phyloP scores from a whole-genome alignment of 2,888 invertebrate genomes.

The Harpalus rufipes region DNA sequence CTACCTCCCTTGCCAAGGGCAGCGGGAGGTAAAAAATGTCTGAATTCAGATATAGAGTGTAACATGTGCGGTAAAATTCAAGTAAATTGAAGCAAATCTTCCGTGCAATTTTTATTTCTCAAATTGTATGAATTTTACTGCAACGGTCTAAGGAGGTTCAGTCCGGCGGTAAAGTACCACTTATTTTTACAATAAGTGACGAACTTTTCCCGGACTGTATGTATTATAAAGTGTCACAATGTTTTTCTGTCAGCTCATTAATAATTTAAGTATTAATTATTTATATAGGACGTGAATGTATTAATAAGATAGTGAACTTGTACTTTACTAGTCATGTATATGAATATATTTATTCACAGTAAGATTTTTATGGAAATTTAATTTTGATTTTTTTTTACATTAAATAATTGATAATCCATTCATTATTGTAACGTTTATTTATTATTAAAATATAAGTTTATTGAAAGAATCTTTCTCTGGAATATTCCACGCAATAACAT shows the following conservation, averaged over 20 bases:
- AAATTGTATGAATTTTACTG: not conserved
- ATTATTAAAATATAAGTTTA: too few species aligned
- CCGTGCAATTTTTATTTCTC: not conserved
- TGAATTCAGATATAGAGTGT: too few species aligned
- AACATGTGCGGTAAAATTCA: too few species aligned
- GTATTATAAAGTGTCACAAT: not conserved
- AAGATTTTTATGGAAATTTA: conserved; percentile 26
- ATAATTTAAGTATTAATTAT: conserved; percentile 50
- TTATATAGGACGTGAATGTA: conserved; percentile 47
- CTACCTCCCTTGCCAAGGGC: too few species aligned
- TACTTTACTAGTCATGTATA: conserved; percentile 56
- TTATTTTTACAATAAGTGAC: not conserved
- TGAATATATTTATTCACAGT: conserved; percentile 55
- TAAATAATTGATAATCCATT: too few species aligned
- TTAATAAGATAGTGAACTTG: conserved; percentile 32
- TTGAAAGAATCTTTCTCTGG: too few species aligned
- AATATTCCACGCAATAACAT: too few species aligned
- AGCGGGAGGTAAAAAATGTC: too few species aligned
- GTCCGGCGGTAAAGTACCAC: not conserved
- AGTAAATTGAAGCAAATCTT: too few species aligned
- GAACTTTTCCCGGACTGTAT: not conserved
- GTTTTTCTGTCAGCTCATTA: conserved; percentile 31
- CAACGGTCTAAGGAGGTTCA: not conserved
- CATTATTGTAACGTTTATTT: too few species aligned
- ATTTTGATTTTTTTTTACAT: too few species aligned